These are phyloP conservation scores for Hirtodrosophila trivittata DNA, from an alignment of 2,888 invertebrate genomes.

Conservation along the genomic window DNA sequence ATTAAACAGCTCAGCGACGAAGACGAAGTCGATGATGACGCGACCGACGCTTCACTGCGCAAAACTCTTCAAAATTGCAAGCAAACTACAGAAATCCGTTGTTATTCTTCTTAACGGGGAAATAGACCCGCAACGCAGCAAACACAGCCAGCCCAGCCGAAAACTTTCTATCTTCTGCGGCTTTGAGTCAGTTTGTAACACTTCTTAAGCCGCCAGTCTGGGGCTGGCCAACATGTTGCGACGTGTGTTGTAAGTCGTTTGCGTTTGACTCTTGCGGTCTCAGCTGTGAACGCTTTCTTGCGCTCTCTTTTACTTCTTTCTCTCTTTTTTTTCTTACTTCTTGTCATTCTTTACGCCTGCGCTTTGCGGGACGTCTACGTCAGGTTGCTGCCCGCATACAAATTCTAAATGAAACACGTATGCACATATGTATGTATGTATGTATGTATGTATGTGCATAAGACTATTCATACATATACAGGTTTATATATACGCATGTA, in stretches of 20 bases:
- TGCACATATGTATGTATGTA: slow-evolving; percentile 1
- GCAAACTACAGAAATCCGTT: slow-evolving; percentile 37
- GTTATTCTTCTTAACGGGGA: slow-evolving; percentile 21
- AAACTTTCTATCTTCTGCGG: slow-evolving; percentile 83
- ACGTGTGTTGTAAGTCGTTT: not conserved
- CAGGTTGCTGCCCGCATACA: slow-evolving; percentile 54
- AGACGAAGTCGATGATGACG: slow-evolving; percentile 23
- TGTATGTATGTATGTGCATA: slow-evolving; percentile 2
- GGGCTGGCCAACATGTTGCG: slow-evolving; percentile 47
- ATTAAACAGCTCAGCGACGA: slow-evolving; percentile 66
- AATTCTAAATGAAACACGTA: slow-evolving; percentile 12
- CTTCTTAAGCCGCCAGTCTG: slow-evolving; percentile 79
- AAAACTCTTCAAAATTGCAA: slow-evolving; percentile 48
- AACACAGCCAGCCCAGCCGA: slow-evolving; percentile 79
- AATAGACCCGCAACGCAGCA: slow-evolving; percentile 19
- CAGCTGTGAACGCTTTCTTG: slow-evolving; percentile 29
- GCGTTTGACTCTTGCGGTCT: slow-evolving; percentile 14
- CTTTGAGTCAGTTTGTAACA: slow-evolving; percentile 72
- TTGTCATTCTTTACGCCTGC: slow-evolving; percentile 68
- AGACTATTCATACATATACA: too few species aligned
- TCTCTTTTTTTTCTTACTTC: slow-evolving; percentile 20
- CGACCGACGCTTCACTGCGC: slow-evolving; percentile 68
- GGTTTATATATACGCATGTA: too few species aligned
- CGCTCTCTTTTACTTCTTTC: slow-evolving; percentile 21
- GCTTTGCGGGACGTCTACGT: slow-evolving; percentile 61